Evolutionary conservation across 2,888 invertebrate species (phyloP).

Genomic region (Gymnocheta viridis): DNA sequence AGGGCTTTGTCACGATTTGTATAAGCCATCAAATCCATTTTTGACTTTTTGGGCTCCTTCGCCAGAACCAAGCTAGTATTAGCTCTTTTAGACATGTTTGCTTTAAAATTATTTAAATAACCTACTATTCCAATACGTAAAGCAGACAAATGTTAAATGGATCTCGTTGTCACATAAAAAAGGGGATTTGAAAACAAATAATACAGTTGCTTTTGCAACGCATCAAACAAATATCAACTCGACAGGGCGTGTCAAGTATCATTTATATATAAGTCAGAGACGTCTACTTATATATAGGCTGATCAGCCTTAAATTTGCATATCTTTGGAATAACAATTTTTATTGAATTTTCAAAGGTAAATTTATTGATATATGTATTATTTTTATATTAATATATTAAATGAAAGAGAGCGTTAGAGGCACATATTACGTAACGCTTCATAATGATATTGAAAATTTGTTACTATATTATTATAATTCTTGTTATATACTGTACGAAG

Average conservation of each 20-base stretch:
- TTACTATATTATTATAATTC: no score
- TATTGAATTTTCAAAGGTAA: no score
- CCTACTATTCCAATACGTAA: neutral
- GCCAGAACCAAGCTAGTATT: conserved; percentile 78
- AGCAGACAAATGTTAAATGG: no score
- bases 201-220: neutral
- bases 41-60: conserved; percentile 86
- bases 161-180: conserved; percentile 16
- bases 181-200: conserved; percentile 38
- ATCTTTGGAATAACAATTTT: no score
- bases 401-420: no score
- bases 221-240: neutral
- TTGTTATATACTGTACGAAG: no score
- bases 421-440: no score
- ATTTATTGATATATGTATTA: no score
- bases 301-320: no score
- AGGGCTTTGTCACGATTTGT: conserved; percentile 89
- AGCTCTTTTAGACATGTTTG: conserved; percentile 79
- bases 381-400: no score
- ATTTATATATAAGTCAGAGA: neutral
- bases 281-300: neutral
- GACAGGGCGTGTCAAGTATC: conserved; percentile 12
- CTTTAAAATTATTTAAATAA: neutral
- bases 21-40: conserved; percentile 87
- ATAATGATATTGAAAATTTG: no score